phyloP scores from a whole-genome alignment of 2,113 vertebrate genomes.

The Lonchura striata region DNA sequence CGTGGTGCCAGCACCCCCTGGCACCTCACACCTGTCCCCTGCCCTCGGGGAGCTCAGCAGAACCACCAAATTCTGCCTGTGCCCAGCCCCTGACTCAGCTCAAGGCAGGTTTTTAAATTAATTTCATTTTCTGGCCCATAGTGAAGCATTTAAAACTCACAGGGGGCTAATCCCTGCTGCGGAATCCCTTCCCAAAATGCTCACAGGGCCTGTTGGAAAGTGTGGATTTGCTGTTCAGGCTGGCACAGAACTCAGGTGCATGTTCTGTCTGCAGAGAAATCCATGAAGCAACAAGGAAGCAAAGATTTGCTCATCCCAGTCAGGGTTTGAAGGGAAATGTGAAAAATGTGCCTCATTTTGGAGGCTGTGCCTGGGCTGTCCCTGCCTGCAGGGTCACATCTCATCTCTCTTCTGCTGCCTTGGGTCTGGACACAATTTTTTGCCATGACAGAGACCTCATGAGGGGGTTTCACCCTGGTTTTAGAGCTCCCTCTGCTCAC shows the following conservation, averaged over 20 bases:
- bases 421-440: not conserved
- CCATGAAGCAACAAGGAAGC: not conserved
- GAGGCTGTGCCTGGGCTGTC: not conserved
- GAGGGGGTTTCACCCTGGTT: not conserved
- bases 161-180: not conserved
- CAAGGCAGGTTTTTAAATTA: not conserved
- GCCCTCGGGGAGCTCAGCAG: not conserved
- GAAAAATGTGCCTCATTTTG: not conserved
- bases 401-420: not conserved
- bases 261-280: not conserved
- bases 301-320: fast-evolving
- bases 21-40: not conserved
- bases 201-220: not conserved
- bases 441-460: not conserved
- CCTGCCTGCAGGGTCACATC: not conserved
- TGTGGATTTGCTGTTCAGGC: not conserved
- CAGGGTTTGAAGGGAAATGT: not conserved
- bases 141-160: not conserved
- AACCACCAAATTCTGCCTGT: not conserved
- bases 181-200: not conserved
- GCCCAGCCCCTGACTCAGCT: fast-evolving
- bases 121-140: not conserved
- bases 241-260: not conserved
- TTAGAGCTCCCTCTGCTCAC: not conserved
- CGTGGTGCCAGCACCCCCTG: not conserved